phyloP scores from a whole-genome alignment of 2,888 invertebrate species.

The Lydus trimaculatus region DNA sequence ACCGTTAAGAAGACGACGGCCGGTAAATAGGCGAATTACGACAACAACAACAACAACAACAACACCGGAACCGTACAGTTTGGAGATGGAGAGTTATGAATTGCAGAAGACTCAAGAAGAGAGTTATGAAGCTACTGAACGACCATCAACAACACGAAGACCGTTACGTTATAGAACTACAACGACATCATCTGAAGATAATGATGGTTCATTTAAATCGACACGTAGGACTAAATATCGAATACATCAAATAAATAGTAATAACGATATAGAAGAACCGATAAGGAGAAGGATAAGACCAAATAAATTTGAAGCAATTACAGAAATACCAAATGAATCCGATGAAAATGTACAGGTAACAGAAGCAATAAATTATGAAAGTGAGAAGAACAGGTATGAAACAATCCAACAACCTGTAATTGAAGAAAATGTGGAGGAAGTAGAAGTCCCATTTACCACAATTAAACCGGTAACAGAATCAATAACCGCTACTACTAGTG shows the following conservation, averaged over 20 bases:
- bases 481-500: too few relatives aligned
- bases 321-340: constrained; percentile 8
- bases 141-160: constrained; percentile 38
- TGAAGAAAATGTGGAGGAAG: constrained; percentile 10
- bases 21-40: constrained; percentile 37
- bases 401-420: neutral
- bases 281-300: constrained; percentile 15
- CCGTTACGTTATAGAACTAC: constrained; percentile 33
- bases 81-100: constrained; percentile 43
- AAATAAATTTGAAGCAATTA: constrained; percentile 11
- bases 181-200: constrained; percentile 1
- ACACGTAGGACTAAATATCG: constrained; percentile 19
- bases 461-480: constrained; percentile 45
- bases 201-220: constrained; percentile 9
- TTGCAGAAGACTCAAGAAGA: constrained; percentile 44
- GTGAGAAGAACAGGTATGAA: neutral
- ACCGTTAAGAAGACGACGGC: constrained; percentile 34
- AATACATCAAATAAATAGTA: constrained; percentile 4
- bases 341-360: neutral
- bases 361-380: neutral
- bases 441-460: constrained; percentile 25
- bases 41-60: constrained; percentile 36
- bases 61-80: constrained; percentile 34
- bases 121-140: constrained; percentile 41
- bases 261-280: constrained; percentile 8